Base-by-base conservation (phyloP, 2,888 invertebrate species). In the Lithophane ornitopus region DNA sequence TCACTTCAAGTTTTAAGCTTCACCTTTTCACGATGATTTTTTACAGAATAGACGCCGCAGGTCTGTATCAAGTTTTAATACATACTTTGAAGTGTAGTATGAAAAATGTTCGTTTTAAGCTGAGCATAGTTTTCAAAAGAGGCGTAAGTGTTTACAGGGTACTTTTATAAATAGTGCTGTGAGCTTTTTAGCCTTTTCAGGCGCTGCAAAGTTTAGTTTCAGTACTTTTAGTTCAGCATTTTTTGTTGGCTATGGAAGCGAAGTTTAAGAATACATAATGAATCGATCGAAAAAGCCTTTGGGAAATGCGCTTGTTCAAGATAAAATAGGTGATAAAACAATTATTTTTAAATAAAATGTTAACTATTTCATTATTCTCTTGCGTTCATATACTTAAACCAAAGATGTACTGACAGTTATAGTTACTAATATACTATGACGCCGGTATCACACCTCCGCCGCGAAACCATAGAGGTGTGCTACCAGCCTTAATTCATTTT, bases 161-260 rank as follows among this genome's bases (percentile, higher is more conserved):
- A n/a, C 8, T 46, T 72, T 71, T 54, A 58, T 52, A 44, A 52
- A 61, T 46, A 72, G 19, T 52, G 44, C 69, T 70, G 2, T 3
- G 34, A 59, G 59, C 28, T 52, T 79, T 78, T 12, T 26, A 28
- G 26, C 7, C 19, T 72, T 80, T 73, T 59, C 44, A 59, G 4
- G 28, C 16, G 28, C 74, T n/a, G 8, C 28, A 41, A 80, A 80
- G 62, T 62, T 62, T 46, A 49, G 12, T n/a, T 49, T 49, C 26
- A 34, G n/a, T 62, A 34, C 54, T 80, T 80, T 52, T 28, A 26
- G 54, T 49, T 74, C 22, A 41, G 9, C n/a, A 16, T n/a, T 54
- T 46, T n/a, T 54, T 46, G 39, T 54, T 61, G 52, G 26, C 39
- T 54, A 46, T 28, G n/a, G 19, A 16, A 56, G 26, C 34, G 19